Base-by-base conservation (phyloP, 2,888 invertebrate species). In the Koerneria pararmatus region DNA sequence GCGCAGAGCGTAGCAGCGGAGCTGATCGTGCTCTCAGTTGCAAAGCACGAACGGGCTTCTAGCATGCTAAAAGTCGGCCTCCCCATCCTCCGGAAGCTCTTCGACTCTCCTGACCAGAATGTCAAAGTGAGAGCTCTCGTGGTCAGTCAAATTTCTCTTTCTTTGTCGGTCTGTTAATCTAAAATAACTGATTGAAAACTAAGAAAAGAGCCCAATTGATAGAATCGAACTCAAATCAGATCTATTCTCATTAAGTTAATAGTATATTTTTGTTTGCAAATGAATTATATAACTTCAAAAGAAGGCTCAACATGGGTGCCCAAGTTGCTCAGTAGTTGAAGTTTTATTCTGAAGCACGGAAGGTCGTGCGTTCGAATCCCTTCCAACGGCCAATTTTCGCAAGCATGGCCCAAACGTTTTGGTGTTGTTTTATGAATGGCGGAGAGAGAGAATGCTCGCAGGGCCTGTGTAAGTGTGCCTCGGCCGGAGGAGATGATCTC, bases 41-140 rank as follows among this genome's bases (percentile, higher is more conserved):
- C 93, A 4, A 98, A 98, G 84, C 94, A 94, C 84, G 95, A 97
- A 83, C 93, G 95, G 85, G 95, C 95, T 2, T 89, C 90, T 77
- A 89, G 92, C 0, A 77, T 82, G 61, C 69, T 82, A 34, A 79
- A 79, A 69, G 69, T 69, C 83, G 98, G 97, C 37, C 89, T 91
- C 8, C 90, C 92, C 70, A 93, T 98, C 71, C 86, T 98, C n/a
- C 95, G 95, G 82, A 90, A 90, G 65, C 87, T 98, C 1, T 98
- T 95, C 85, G 89, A 90, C 75, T 91, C 92, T 0, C 89, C 90
- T 78, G 90, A 95, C 84, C 95, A 95, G 84, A 89, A 89, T 48
- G 91, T 98, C 62, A 89, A 91, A 83, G 87, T 87, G 57, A 75
- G 87, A 59, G 87, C 87, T 19, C 82, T 87, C 6, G 87, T 88